Percentiles rank a stretch among this genome's conserved stretches.
Conservation (phyloP, 2,113 vertebrate species). For the Zonotrichia leucophrys region DNA sequence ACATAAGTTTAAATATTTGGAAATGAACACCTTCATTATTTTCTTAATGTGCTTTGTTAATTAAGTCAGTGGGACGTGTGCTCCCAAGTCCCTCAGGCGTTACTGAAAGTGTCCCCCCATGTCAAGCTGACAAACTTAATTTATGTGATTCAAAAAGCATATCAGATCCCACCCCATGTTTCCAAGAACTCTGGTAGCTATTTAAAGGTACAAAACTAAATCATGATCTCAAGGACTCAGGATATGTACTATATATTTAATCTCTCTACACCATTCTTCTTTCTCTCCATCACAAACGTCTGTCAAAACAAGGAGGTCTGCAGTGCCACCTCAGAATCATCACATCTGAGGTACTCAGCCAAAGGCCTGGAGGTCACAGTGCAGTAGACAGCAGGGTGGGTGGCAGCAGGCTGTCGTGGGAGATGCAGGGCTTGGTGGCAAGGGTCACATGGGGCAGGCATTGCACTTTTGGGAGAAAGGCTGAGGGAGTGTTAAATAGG, state of each 20-base stretch:
- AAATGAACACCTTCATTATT: slow-evolving; percentile 1
- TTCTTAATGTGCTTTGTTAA: slow-evolving; percentile 18
- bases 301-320: not conserved
- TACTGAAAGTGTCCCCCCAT: not conserved
- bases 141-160: not conserved
- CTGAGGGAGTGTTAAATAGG: not conserved
- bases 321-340: not conserved
- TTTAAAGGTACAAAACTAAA: not conserved
- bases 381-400: not conserved
- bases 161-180: not conserved
- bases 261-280: not conserved
- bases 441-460: not conserved
- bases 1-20: slow-evolving; percentile 19
- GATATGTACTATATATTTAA: not conserved
- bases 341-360: not conserved
- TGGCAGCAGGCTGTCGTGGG: accelerated
- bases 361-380: accelerated
- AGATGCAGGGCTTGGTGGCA: accelerated
- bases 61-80: not conserved
- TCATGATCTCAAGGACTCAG: accelerated
- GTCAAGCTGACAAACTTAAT: not conserved
- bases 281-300: not conserved
- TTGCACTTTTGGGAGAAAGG: accelerated
- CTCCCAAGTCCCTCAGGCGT: not conserved
- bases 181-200: not conserved